phyloP scores from a whole-genome alignment of 2,113 vertebrate genomes.

The Corythoichthys haematopterus region DNA sequence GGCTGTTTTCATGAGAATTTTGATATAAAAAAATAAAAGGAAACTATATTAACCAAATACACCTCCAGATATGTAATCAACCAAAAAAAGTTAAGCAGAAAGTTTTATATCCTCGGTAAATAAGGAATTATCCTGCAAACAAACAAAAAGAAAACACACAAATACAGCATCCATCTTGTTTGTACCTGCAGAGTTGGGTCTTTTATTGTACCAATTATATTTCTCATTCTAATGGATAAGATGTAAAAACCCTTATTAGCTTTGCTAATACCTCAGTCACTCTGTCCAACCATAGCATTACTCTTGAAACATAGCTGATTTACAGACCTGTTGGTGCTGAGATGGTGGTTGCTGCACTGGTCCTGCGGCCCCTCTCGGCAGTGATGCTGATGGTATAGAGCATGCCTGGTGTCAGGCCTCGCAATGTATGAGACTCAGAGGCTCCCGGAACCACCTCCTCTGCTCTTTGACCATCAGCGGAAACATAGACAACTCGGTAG shows the following conservation, averaged over 20 bases:
- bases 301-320: neutral
- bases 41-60: too few relatives aligned
- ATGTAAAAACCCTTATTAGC: too few relatives aligned
- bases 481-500: constrained; percentile 75
- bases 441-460: constrained; percentile 75
- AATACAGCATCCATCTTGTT: neutral
- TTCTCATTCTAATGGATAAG: too few relatives aligned
- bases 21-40: neutral
- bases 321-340: constrained; percentile 80
- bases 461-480: constrained; percentile 58
- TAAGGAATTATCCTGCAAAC: neutral
- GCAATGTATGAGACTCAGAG: constrained; percentile 72
- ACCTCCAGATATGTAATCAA: neutral
- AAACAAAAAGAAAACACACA: neutral
- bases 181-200: neutral
- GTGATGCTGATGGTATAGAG: constrained; percentile 81
- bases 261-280: neutral
- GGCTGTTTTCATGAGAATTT: neutral
- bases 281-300: neutral
- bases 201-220: too few relatives aligned
- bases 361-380: constrained; percentile 83
- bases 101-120: neutral
- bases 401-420: constrained; percentile 74
- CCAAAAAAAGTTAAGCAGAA: neutral
- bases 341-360: constrained; percentile 74